Evolutionary conservation across 2,113 vertebrate genomes (phyloP).

Genomic region (Sterrhoptilus dennistouni): DNA sequence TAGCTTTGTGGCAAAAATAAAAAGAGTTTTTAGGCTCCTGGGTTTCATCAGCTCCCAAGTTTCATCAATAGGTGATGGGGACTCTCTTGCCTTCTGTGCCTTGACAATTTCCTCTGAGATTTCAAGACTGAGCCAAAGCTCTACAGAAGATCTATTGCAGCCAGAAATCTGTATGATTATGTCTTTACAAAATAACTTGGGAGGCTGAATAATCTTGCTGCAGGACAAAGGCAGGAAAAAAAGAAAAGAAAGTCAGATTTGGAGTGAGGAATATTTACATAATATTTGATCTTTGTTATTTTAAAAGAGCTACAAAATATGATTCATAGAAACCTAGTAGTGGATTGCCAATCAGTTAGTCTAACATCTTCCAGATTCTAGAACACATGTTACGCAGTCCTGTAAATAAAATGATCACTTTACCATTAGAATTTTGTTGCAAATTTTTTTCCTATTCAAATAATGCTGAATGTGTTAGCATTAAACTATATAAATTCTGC

Average conservation of each 20-base stretch:
- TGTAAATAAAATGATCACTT: neutral
- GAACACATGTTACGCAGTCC: neutral
- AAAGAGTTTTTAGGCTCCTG: neutral
- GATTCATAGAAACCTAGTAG: neutral
- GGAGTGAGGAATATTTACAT: neutral
- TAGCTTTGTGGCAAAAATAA: neutral
- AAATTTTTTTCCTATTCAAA: neutral
- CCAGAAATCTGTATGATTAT: neutral
- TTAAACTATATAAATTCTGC: neutral
- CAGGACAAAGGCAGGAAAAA: neutral
- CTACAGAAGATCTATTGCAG: neutral
- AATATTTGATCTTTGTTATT: neutral
- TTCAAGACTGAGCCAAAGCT: neutral
- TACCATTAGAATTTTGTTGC: neutral
- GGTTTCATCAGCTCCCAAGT: neutral
- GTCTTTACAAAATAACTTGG: neutral
- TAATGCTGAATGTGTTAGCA: neutral
- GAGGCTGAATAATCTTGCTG: constrained; percentile 6
- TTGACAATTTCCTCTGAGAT: neutral
- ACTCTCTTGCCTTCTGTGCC: neutral
- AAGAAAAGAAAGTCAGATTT: neutral
- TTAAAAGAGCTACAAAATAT: neutral
- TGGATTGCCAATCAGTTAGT: neutral
- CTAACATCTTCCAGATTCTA: neutral
- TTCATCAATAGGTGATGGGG: neutral